These are phyloP conservation scores for Neodiprion virginianus DNA, from an alignment of 1,140 invertebrate genomes.

Conservation along the genomic window DNA sequence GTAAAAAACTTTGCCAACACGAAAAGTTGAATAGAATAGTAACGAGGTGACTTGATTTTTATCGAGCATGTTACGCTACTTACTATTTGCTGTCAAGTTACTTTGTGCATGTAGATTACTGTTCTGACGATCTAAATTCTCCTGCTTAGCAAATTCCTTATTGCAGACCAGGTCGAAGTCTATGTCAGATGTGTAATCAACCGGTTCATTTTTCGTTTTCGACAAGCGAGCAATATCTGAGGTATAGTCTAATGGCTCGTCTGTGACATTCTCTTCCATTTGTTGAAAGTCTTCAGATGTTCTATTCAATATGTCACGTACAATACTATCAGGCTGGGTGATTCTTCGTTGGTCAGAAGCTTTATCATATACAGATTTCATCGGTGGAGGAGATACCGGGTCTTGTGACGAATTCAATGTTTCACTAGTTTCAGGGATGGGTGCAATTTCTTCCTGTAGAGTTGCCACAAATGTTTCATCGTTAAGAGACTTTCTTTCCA, in stretches of 20 bases:
- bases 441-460: too few species aligned
- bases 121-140: background rate
- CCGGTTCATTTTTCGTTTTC: constrained; percentile 31
- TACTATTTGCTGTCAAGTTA: background rate
- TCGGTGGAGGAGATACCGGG: background rate
- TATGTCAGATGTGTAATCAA: constrained; percentile 39
- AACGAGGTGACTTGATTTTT: too few species aligned
- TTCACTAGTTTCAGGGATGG: too few species aligned
- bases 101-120: background rate
- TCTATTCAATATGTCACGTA: constrained; percentile 20
- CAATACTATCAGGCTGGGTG: constrained; percentile 23
- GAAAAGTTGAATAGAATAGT: too few species aligned
- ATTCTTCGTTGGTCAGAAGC: constrained; percentile 19
- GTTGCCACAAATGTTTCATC: too few species aligned
- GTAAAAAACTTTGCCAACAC: too few species aligned
- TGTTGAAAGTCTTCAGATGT: constrained; percentile 22
- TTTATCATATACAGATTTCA: constrained; percentile 14
- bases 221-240: constrained; percentile 31
- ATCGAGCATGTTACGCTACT: background rate
- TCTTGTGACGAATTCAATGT: background rate
- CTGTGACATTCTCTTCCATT: constrained; percentile 13
- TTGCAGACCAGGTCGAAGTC: constrained; percentile 23
- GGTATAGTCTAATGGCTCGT: constrained; percentile 44
- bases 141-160: background rate
- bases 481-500: too few species aligned